Percentiles rank a stretch among this genome's conserved stretches.
Conservation (phyloP, 2,888 invertebrate genomes). For the Neoaliturus tenellus region DNA sequence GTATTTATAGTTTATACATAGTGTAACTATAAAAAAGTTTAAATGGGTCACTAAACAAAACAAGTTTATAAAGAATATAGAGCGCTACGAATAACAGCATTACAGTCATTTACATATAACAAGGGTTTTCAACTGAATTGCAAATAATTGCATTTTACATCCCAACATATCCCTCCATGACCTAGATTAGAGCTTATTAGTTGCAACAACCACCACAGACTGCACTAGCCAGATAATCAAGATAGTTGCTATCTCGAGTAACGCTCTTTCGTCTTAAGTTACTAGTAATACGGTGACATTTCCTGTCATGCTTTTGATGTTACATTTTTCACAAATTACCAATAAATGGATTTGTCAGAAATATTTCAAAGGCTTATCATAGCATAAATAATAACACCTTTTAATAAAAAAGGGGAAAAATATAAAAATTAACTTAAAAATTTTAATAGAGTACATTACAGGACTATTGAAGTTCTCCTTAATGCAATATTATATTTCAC, state of each 20-base stretch:
- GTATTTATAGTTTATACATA: no score
- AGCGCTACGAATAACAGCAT: not conserved
- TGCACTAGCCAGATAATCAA: constrained; percentile 7
- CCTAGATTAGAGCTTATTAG: constrained; percentile 30
- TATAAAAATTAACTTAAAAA: no score
- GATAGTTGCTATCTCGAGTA: not conserved
- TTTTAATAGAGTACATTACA: no score
- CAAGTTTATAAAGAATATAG: not conserved
- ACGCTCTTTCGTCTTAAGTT: not conserved
- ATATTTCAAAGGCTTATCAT: no score
- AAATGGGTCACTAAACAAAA: not conserved
- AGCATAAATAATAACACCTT: no score
- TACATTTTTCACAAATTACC: no score
- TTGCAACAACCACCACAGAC: constrained; percentile 4
- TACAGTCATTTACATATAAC: constrained; percentile 29
- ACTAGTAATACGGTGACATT: no score
- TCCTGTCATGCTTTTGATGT: no score
- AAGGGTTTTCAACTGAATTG: constrained; percentile 16
- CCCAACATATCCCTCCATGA: constrained; percentile 27
- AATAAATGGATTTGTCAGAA: no score
- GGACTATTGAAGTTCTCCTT: no score
- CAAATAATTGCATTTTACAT: constrained; percentile 20
- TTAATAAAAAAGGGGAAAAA: no score
- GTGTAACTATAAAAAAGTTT: not conserved
- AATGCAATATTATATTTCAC: no score